phyloP scores from a whole-genome alignment of 2,113 vertebrate species.

The Daboia siamensis region DNA sequence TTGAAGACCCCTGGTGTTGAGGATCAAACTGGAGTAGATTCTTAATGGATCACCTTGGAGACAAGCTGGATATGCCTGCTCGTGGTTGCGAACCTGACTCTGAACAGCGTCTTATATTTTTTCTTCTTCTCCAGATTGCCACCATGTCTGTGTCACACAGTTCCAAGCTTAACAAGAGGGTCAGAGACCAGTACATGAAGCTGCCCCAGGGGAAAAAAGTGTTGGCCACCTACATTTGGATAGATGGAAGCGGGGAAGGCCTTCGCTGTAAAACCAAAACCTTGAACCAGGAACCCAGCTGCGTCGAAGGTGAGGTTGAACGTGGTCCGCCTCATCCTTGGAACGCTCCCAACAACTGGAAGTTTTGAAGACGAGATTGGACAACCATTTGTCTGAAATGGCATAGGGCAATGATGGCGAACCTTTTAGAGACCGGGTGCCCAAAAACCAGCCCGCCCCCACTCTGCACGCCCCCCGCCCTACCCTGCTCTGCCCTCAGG shows the following conservation, averaged over 20 bases:
- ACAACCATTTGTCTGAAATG: too few relatives aligned
- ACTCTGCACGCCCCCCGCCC: too few relatives aligned
- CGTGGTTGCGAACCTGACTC: not conserved
- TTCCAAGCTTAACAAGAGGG: conserved; percentile 73
- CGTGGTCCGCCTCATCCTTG: not conserved
- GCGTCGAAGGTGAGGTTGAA: conserved; percentile 56
- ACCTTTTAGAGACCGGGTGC: too few relatives aligned
- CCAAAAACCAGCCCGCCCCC: too few relatives aligned
- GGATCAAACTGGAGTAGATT: too few relatives aligned
- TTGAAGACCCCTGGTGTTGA: too few relatives aligned
- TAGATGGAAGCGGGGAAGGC: conserved; percentile 74
- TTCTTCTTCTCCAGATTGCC: conserved; percentile 11
- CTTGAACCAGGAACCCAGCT: conserved; percentile 70
- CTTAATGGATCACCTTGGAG: too few relatives aligned
- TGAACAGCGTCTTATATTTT: fast-evolving
- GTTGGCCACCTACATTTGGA: conserved; percentile 82
- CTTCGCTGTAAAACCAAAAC: conserved; percentile 78
- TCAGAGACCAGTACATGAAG: conserved; percentile 76
- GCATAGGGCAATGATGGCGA: too few relatives aligned
- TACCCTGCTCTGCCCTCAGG: too few relatives aligned
- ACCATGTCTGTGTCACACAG: conserved; percentile 72
- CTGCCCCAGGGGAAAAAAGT: conserved; percentile 67
- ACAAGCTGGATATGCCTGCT: not conserved
- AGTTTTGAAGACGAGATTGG: too few relatives aligned
- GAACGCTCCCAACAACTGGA: too few relatives aligned